These are phyloP conservation scores for Coelopa frigida DNA, from an alignment of 1,140 invertebrate genomes.

Conservation along the genomic window DNA sequence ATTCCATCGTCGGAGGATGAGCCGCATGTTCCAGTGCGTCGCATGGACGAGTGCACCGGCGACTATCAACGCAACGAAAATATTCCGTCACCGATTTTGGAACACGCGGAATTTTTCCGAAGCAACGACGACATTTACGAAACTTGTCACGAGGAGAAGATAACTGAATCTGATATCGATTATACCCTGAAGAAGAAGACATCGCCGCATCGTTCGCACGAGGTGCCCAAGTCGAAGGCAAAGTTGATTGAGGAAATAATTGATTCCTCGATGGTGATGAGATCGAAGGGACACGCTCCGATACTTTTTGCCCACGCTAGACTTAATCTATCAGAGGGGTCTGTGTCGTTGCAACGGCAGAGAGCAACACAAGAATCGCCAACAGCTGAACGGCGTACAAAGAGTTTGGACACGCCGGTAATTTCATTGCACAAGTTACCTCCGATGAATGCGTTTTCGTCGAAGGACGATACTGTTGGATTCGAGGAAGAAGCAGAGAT, in stretches of 20 bases:
- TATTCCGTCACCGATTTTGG: conserved; percentile 53
- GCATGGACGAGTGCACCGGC: conserved; percentile 47
- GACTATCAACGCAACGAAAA: conserved; percentile 54
- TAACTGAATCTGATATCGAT: conserved; percentile 34
- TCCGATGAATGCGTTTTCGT: conserved; percentile 76
- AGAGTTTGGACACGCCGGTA: conserved; percentile 74
- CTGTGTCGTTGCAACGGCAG: conserved; percentile 64
- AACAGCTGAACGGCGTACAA: conserved; percentile 63
- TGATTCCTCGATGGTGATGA: conserved; percentile 41
- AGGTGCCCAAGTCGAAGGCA: conserved; percentile 29
- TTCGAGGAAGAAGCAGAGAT: conserved; percentile 59
- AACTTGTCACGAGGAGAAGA: conserved; percentile 40
- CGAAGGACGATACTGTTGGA: conserved; percentile 77
- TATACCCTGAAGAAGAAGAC: conserved; percentile 42
- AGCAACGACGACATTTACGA: conserved; percentile 51
- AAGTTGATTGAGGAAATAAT: conserved; percentile 43
- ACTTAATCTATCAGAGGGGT: conserved; percentile 73
- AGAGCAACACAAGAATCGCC: conserved; percentile 65
- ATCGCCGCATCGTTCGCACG: conserved; percentile 6
- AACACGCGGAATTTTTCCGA: conserved; percentile 53
- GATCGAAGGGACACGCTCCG: conserved; percentile 62
- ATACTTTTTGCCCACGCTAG: conserved; percentile 69
- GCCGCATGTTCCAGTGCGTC: conserved; percentile 41
- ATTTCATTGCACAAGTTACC: conserved; percentile 69
- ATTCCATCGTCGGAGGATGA: conserved; percentile 65